Evolutionary conservation across 1,140 invertebrate species (phyloP).

Genomic region (Anastrepha ludens): DNA sequence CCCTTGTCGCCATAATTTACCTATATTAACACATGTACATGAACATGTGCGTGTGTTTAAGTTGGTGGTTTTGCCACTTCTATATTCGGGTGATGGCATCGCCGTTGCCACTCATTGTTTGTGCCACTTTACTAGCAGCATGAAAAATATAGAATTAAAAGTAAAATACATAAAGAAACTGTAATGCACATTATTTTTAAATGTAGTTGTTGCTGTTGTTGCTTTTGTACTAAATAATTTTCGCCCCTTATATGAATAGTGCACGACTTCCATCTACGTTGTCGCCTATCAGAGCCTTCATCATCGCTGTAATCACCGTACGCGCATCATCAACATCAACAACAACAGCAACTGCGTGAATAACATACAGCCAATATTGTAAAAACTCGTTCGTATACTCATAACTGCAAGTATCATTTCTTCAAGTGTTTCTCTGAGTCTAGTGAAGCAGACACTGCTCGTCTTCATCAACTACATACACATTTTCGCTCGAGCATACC

Average conservation of each 20-base stretch:
- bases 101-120: slow-evolving; percentile 3
- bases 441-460: background rate
- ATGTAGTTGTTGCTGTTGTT: background rate
- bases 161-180: background rate
- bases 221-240: slow-evolving; percentile 9
- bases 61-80: background rate
- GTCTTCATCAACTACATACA: background rate
- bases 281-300: slow-evolving; percentile 21
- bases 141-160: slow-evolving; percentile 8
- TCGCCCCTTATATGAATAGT: slow-evolving; percentile 16
- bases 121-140: slow-evolving; percentile 19
- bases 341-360: too few species aligned
- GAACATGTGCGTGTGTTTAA: background rate
- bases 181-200: background rate
- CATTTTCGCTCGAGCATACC: background rate
- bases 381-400: background rate
- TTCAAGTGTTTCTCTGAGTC: slow-evolving; percentile 28
- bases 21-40: background rate
- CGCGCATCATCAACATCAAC: background rate
- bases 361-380: background rate
- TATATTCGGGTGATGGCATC: slow-evolving; percentile 21
- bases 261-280: background rate
- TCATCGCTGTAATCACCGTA: slow-evolving; percentile 40
- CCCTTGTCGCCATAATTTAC: background rate
- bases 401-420: slow-evolving; percentile 24